Base-by-base conservation (phyloP, 2,888 invertebrate genomes). In the Tenodera sinensis region DNA sequence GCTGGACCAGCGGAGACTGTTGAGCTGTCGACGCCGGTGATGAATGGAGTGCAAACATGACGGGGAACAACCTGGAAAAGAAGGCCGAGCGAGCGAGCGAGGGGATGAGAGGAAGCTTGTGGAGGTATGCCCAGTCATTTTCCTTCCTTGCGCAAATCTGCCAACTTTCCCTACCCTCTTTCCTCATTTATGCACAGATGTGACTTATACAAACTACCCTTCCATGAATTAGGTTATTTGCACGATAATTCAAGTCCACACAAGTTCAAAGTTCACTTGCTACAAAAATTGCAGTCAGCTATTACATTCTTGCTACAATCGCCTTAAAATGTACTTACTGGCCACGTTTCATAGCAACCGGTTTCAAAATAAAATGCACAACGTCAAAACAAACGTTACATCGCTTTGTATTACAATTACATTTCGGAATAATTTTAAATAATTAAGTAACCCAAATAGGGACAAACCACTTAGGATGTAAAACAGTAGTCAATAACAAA, bases 1-100 rank as follows among this genome's bases (percentile, higher is more conserved):
- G 87, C 89, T 87, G 42, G 34, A 34, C 82, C 82, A 87, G 82
- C 42, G 27, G 71, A 81, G 71, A 20, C 30, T 86, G 54, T 83
- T 87, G 42, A n/a, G 84, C 88, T 88, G 89, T 89, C 88, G 83
- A 34, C 27, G 71, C n/a, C 28, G 83, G 86, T 89, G 89, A 89
- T 89, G 86, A 86, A 89, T 89, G 85, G 89, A 84, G 83, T 9
- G 88, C 86, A 89, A 88, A 89, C 89, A 89, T 54, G 89, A 84
- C 42, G 88, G 47, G 54, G n/a, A 83, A 83, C 83, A 85, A 83
- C 83, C 89, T 71, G 54, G 54, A 82, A 89, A 85, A 89, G 85
- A 85, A 89, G 85, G 54, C 54, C 15, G 25, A 20, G 54, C 15
- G 25, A 54, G 54, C 15, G 25, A 20, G 54, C 15, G 25, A 54